These are phyloP conservation scores for Meda fulgida DNA, from an alignment of 2,797 vertebrate species.

Conservation along the genomic window DNA sequence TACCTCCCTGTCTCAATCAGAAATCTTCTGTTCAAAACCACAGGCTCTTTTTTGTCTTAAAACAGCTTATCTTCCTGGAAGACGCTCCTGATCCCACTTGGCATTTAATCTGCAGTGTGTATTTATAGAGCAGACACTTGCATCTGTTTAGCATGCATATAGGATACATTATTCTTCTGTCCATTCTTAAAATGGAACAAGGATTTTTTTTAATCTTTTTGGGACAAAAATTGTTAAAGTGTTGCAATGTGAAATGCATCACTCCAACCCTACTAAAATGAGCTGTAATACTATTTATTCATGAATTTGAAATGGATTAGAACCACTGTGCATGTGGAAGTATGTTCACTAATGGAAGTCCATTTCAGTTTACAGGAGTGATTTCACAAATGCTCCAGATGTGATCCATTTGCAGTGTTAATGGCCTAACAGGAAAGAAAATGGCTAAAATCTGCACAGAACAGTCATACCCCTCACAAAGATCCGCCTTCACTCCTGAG, in stretches of 20 bases:
- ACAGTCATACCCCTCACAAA: slow-evolving; percentile 68
- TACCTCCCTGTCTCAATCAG: background rate
- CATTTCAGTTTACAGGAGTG: background rate
- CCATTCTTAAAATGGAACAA: slow-evolving; percentile 4
- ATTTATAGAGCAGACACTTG: slow-evolving; percentile 25
- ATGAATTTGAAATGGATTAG: background rate
- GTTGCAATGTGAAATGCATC: background rate
- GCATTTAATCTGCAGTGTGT: background rate
- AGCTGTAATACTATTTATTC: background rate
- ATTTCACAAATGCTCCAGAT: slow-evolving; percentile 51
- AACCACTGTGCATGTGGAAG: background rate
- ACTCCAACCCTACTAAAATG: background rate
- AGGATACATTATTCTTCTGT: background rate
- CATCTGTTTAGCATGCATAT: background rate
- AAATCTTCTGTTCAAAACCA: background rate
- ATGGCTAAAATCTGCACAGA: slow-evolving; percentile 72
- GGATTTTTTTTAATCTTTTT: slow-evolving; percentile 5
- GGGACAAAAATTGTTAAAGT: background rate
- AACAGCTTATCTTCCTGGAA: slow-evolving; percentile 41
- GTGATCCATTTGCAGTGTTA: slow-evolving; percentile 62
- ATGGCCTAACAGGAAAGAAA: slow-evolving; percentile 24
- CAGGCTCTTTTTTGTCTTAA: slow-evolving; percentile 26
- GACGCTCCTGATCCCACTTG: slow-evolving; percentile 22
- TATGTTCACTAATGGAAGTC: background rate
- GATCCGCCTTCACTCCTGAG: slow-evolving; percentile 64